Evolutionary conservation across 2,113 vertebrate genomes (phyloP), one percentile per base, ranked within the genome.

Genomic region (Semnopithecus entellus): DNA sequence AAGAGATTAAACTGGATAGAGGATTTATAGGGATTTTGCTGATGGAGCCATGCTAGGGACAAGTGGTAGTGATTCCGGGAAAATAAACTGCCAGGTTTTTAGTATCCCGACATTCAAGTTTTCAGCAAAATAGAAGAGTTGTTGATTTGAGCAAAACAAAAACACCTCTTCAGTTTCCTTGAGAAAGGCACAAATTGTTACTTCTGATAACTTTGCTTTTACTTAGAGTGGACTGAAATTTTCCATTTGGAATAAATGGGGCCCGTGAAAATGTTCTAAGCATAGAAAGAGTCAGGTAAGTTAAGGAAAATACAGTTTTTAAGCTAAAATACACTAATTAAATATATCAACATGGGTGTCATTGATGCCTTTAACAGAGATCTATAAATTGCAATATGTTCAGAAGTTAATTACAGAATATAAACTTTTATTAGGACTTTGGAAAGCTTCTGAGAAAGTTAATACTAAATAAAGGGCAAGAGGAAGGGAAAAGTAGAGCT

Each of bases 1-100:
- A 66, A 96, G 64, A 92, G 38, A 88, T 92, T 95, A 81, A 97
- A 87, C 5, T 38, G 12, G 66, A 18, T 86, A 80, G 16, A 48
- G 30, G 52, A 96, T 93, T 86, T 96, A 30, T n/a, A 93, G 14
- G 48, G 50, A 22, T 90, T 95, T 87, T 64, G 38, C 40, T 22
- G 61, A 79, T 52, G 68, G 11, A 95, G 11, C 40, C 50, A 43
- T 61, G 20, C 50, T 86, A 93, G 93, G 25, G 48, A 89, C 40
- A 88, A 94, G 85, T 35, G 73, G 23, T 70, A 59, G 30, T 88
- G n/a, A 80, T 94, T 95, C n/a, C 55, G 14, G 40, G 57, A 78
- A 72, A 92, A 72, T 64, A 96, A 78, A 82, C 22, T 55, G 18
- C 25, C 23, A 84, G 3, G 12, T 17, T 92, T 90, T 90, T 91